Evolutionary conservation across 2,888 invertebrate genomes (phyloP), one percentile per base, ranked within the genome.

Genomic region (Pheosia tremula): DNA sequence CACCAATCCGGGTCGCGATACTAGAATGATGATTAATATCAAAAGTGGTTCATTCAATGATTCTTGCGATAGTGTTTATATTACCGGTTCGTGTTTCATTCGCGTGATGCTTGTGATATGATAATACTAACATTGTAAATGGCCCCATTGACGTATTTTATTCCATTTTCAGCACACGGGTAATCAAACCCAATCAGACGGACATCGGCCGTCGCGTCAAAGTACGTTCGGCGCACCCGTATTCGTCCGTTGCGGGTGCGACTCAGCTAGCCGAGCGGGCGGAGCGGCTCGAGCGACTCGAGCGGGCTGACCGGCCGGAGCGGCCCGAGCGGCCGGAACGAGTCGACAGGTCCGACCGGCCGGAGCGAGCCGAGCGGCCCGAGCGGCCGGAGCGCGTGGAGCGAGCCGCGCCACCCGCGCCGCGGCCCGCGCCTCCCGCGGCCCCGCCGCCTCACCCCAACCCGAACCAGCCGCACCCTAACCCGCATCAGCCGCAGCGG

Each of bases 101-200:
- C 24, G 24, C 24, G 24, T 24, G 24, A 24, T 24, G 24, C 24
- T 24, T 24, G 24, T 24, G 24, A 24, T 24, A 24, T 24, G 24
- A 24, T 24, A 24, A 24, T 24, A 24, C 24, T 24, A 24, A 24
- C 24, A 24, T 24, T 24, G 41, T 41, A 3, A 41, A 5, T 41
- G 41, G 41, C 8, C 5, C 5, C 50, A 41, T 36, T 45, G 10
- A 45, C 41, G 43, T 45, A 13, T 56, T 4, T 10, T 11, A 43
- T 36, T n/a, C 10, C 13, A 38, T 62, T 95, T 95, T 59, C 94
- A 98, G 98, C 94, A 97, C 98, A 82, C 96, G 98, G 88, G 98
- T 98, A 89, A 98, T 98, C 86, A 98, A 98, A 91, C 97, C 97
- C 77, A 97, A 97, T 91, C 97, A 97, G 86, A 97, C 97, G 80